These are phyloP conservation scores for Helogale parvula DNA, from an alignment of 2,113 vertebrate genomes.

Conservation along the genomic window DNA sequence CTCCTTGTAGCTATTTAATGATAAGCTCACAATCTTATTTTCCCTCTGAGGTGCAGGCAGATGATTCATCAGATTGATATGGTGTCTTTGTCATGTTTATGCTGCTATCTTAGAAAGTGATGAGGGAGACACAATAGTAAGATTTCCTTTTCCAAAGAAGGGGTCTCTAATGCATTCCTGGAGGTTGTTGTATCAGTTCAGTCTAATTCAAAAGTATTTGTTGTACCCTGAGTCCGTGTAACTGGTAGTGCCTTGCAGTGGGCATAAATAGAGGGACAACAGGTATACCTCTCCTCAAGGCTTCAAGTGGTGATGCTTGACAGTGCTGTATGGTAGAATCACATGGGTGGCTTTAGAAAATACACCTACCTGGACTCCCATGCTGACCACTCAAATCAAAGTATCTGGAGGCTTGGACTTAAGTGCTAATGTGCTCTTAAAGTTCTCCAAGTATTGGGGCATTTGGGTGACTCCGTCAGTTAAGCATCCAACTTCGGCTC, in stretches of 20 bases:
- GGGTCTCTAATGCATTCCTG: neutral
- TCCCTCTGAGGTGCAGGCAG: neutral
- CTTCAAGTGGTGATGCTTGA: neutral
- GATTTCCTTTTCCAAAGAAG: constrained; percentile 11
- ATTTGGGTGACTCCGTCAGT: too few relatives aligned
- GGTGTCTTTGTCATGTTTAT: neutral
- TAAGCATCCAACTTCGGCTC: too few relatives aligned
- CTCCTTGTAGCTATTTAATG: neutral
- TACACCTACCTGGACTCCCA: neutral
- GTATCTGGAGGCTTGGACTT: neutral
- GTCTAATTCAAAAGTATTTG: neutral
- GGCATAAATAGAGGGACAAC: neutral
- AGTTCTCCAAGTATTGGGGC: neutral
- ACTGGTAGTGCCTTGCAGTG: neutral
- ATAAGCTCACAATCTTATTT: neutral
- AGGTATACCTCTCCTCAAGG: neutral
- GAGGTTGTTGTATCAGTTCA: neutral
- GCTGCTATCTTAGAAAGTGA: neutral
- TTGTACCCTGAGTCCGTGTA: neutral
- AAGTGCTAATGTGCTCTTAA: neutral
- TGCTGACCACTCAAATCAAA: neutral
- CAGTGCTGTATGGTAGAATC: neutral
- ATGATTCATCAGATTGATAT: neutral
- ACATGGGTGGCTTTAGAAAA: neutral
- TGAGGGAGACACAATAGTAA: neutral